Evolutionary conservation across 92 coral and sea anemone genomes (phyloP).

Genomic region (Phenganax subtilis): DNA sequence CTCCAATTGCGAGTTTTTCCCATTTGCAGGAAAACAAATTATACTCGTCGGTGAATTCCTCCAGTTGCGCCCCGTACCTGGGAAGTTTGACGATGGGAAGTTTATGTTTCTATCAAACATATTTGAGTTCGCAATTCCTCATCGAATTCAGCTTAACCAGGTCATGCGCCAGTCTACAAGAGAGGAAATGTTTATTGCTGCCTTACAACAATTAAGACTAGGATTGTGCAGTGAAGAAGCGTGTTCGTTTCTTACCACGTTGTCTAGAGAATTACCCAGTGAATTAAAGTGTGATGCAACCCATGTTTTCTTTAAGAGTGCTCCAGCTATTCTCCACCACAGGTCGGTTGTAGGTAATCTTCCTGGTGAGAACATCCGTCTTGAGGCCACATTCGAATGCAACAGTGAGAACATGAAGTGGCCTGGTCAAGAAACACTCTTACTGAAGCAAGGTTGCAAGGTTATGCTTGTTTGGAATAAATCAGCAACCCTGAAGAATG

Average conservation of each 20-base stretch:
- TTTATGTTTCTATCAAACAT: conserved; percentile 22
- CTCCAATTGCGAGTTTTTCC: not conserved
- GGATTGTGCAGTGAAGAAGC: conserved; percentile 12
- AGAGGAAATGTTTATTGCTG: not conserved
- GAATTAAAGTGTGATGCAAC: conserved; percentile 4
- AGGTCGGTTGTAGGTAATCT: conserved; percentile 26
- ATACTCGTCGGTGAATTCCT: conserved; percentile 38
- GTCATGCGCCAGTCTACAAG: conserved; percentile 7
- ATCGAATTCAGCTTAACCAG: conserved; percentile 10
- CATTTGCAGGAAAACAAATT: conserved; percentile 33
- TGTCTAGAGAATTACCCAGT: conserved; percentile 33
- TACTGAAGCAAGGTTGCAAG: conserved; percentile 21
- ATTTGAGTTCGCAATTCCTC: conserved; percentile 1
- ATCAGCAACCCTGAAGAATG: conserved; percentile 34
- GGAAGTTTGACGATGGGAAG: conserved; percentile 7
- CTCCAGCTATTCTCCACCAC: conserved; percentile 37
- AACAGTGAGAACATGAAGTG: conserved; percentile 28
- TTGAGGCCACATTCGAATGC: conserved; percentile 30
- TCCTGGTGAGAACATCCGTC: conserved; percentile 26
- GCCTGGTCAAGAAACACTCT: conserved; percentile 28
- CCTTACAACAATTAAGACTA: not conserved
- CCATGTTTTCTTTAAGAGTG: conserved; percentile 40
- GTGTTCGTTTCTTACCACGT: not conserved
- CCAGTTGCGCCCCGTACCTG: conserved; percentile 35
- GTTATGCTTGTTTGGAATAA: conserved; percentile 35